Evolutionary conservation across 2,888 invertebrate species (phyloP).

Genomic region (Tipula lateralis): DNA sequence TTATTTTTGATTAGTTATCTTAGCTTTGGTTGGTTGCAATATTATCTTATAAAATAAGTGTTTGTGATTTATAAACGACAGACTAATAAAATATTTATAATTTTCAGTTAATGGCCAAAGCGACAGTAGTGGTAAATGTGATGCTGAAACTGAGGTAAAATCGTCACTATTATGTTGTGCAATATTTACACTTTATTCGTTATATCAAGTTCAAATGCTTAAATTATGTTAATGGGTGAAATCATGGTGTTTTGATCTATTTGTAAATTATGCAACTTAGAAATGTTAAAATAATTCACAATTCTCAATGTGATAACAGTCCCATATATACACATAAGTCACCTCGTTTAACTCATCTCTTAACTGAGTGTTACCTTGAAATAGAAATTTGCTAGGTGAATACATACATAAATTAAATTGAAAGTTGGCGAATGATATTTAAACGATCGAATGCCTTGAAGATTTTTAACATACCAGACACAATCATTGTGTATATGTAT

Average conservation of each 20-base stretch:
- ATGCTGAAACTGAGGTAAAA: slow-evolving; percentile 11
- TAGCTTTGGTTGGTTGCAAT: not conserved
- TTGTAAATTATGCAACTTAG: not conserved
- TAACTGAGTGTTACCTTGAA: not conserved
- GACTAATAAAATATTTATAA: not conserved
- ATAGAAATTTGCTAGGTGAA: not conserved
- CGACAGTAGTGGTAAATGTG: not conserved
- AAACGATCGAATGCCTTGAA: not conserved
- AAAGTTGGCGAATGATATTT: not conserved
- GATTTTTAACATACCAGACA: not conserved
- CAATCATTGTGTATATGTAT: not conserved
- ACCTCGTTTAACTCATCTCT: not conserved
- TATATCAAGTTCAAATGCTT: not conserved
- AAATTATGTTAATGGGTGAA: not conserved
- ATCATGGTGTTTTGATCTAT: not conserved
- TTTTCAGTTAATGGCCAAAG: not conserved
- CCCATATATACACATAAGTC: not conserved
- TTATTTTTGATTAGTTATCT: not conserved
- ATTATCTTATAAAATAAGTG: not conserved
- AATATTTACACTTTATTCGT: not conserved
- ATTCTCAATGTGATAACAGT: not conserved
- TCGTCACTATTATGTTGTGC: not conserved
- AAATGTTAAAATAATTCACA: not conserved
- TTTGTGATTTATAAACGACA: not conserved
- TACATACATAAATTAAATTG: not conserved